Evolutionary conservation across 1,140 invertebrate species (phyloP).

Genomic region (Hyles vespertilio): DNA sequence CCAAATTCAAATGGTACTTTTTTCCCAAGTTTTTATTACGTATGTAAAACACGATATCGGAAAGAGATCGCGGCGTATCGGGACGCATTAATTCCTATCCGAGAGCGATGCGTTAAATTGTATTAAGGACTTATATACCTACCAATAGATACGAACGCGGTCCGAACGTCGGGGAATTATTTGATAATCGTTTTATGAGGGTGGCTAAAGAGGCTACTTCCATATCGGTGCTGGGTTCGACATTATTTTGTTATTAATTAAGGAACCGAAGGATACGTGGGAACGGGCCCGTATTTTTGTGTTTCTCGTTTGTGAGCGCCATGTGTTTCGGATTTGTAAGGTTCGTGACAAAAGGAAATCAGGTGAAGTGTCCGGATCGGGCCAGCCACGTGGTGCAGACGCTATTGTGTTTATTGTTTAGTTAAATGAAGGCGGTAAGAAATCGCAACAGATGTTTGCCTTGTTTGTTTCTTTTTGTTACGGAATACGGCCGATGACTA

Average conservation of each 20-base stretch:
- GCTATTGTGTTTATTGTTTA: slow-evolving; percentile 51
- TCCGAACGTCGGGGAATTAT: slow-evolving; percentile 50
- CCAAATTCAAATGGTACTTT: slow-evolving; percentile 24
- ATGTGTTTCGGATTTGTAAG: slow-evolving; percentile 48
- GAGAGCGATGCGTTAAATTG: slow-evolving; percentile 61
- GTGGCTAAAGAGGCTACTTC: slow-evolving; percentile 57
- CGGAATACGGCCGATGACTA: slow-evolving; percentile 22
- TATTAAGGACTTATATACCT: slow-evolving; percentile 45
- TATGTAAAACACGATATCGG: slow-evolving; percentile 29
- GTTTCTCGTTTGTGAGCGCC: slow-evolving; percentile 33
- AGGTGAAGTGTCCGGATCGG: slow-evolving; percentile 37
- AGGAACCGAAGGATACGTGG: slow-evolving; percentile 56
- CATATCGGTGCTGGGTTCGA: slow-evolving; percentile 40
- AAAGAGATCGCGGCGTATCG: slow-evolving; percentile 33
- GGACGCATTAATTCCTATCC: slow-evolving; percentile 37
- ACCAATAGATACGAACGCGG: slow-evolving; percentile 35
- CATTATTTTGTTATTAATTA: slow-evolving; percentile 66
- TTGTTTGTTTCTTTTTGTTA: slow-evolving; percentile 34
- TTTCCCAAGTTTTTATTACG: slow-evolving; percentile 25
- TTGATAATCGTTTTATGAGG: slow-evolving; percentile 72
- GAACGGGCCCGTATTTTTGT: slow-evolving; percentile 40
- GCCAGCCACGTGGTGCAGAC: slow-evolving; percentile 47
- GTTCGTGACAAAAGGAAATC: slow-evolving; percentile 52
- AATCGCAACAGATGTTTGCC: slow-evolving; percentile 49
- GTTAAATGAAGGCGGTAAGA: slow-evolving; percentile 22